Evolutionary conservation across 2,797 vertebrate genomes (phyloP).

Genomic region (Rhabdomys pumilio): DNA sequence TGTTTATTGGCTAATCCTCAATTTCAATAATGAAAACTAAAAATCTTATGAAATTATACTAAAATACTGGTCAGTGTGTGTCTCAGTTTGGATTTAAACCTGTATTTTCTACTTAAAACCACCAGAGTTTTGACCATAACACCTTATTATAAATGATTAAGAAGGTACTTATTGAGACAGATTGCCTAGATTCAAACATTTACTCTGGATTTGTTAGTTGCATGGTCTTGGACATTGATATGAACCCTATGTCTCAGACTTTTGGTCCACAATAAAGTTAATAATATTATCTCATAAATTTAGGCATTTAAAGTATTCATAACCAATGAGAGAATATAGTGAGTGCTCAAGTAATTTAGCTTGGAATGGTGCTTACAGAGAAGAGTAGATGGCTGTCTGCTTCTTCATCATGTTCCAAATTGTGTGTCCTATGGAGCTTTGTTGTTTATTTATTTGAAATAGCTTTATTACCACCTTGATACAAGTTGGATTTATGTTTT

Average conservation of each 20-base stretch:
- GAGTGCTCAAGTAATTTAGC: slow-evolving; percentile 19
- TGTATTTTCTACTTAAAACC: slow-evolving; percentile 22
- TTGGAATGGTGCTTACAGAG: not conserved
- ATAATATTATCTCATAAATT: not conserved
- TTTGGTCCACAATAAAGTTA: slow-evolving; percentile 13
- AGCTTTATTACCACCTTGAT: not conserved
- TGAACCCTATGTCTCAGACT: not conserved
- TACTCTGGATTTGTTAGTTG: not conserved
- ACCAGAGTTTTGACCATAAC: not conserved
- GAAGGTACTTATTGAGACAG: slow-evolving; percentile 7
- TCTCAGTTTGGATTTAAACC: slow-evolving; percentile 65
- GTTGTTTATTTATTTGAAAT: not conserved
- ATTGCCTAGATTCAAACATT: not conserved
- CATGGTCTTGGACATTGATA: not conserved
- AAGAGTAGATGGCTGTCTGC: not conserved
- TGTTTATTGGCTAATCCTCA: not conserved
- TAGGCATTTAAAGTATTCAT: not conserved
- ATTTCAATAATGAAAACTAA: not conserved
- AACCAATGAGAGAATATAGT: not conserved
- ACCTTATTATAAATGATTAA: not conserved
- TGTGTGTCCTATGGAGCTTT: not conserved
- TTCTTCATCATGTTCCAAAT: not conserved
- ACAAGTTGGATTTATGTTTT: not conserved
- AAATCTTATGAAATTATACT: not conserved
- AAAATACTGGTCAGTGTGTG: not conserved